These are phyloP conservation scores for Sphinx pinastri DNA, from an alignment of 2,888 invertebrate species.

Conservation along the genomic window DNA sequence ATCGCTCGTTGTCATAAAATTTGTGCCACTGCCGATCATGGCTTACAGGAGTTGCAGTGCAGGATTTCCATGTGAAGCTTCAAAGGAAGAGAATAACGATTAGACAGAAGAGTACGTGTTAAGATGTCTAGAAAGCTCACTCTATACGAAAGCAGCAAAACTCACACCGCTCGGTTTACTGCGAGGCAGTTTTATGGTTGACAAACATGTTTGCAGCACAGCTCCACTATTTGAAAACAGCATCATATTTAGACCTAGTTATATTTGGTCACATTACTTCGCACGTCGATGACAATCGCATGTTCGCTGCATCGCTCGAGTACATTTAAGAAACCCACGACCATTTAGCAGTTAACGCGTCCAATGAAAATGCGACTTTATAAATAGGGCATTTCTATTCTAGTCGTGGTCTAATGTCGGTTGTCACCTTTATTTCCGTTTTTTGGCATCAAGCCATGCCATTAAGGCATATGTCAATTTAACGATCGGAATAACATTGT, in stretches of 20 bases:
- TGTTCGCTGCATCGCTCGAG: neutral
- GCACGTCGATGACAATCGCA: neutral
- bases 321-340: constrained; percentile 11
- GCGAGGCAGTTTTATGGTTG: no score
- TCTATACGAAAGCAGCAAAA: no score
- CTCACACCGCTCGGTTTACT: no score
- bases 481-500: constrained; percentile 36
- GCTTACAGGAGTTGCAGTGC: no score
- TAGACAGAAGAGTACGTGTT: no score
- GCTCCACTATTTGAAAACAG: no score
- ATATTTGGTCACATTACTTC: constrained; percentile 6
- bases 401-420: constrained; percentile 43
- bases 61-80: no score
- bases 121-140: no score
- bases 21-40: no score
- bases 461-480: constrained; percentile 59
- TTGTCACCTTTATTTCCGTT: constrained; percentile 55
- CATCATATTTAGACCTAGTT: neutral
- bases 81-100: no score
- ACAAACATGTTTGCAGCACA: no score
- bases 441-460: constrained; percentile 57
- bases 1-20: no score
- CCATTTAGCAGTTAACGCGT: constrained; percentile 22
- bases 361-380: constrained; percentile 31
- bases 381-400: constrained; percentile 43